Conservation (phyloP, 2,888 invertebrate species). For the Amphiduros pacificus region DNA sequence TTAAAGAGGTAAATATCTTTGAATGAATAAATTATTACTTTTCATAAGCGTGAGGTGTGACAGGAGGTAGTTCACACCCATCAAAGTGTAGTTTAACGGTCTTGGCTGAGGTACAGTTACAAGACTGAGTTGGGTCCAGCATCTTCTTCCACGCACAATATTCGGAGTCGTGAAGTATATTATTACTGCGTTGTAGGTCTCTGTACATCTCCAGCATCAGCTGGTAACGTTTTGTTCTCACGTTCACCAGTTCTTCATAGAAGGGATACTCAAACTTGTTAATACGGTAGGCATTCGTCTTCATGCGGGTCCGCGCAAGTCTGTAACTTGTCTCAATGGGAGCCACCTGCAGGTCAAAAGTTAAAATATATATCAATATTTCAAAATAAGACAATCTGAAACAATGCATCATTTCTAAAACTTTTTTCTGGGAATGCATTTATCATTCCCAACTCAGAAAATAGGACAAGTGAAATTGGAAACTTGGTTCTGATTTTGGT, state of each 20-base stretch:
- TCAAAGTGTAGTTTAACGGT: conserved; percentile 29
- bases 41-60: conserved; percentile 30
- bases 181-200: conserved; percentile 29
- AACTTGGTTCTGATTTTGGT: too few relatives aligned
- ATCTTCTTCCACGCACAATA: conserved; percentile 36
- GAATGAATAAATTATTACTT: too few relatives aligned
- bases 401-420: not conserved
- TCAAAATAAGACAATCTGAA: not conserved
- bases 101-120: conserved; percentile 30
- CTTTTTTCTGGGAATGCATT: too few relatives aligned
- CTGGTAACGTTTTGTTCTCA: conserved; percentile 45
- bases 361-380: not conserved
- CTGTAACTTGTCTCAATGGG: conserved; percentile 47
- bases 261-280: conserved; percentile 53
- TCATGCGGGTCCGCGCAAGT: conserved; percentile 46
- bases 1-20: too few relatives aligned
- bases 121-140: conserved; percentile 26
- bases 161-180: conserved; percentile 33
- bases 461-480: too few relatives aligned
- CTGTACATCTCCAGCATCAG: conserved; percentile 35
- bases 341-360: conserved; percentile 38
- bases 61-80: conserved; percentile 34
- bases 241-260: conserved; percentile 49
- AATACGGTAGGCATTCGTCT: conserved; percentile 51
- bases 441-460: too few relatives aligned